Percentiles rank a stretch among this genome's conserved stretches.
Conservation (phyloP, 2,113 vertebrate genomes). For the Patagioenas fasciata region DNA sequence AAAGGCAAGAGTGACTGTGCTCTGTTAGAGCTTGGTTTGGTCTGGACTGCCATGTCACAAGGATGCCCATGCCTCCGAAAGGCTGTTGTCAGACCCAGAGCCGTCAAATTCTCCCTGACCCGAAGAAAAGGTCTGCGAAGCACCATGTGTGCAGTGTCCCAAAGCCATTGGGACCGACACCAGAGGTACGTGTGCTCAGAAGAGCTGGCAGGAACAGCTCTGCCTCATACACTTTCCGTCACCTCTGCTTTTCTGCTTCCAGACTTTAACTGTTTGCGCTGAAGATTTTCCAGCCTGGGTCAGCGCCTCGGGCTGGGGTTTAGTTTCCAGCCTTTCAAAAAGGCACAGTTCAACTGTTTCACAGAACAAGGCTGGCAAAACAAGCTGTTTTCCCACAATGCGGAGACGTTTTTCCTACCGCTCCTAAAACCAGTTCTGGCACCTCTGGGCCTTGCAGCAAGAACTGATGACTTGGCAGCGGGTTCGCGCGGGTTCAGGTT, state of each 20-base stretch:
- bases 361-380: neutral
- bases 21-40: neutral
- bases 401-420: neutral
- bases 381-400: neutral
- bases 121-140: neutral
- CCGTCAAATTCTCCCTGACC: neutral
- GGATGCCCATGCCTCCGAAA: fast-evolving
- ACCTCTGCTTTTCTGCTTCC: neutral
- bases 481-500: neutral
- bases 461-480: neutral
- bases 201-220: neutral
- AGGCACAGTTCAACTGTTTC: neutral
- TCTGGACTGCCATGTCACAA: fast-evolving
- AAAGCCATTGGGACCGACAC: neutral
- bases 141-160: neutral
- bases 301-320: neutral
- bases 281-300: neutral
- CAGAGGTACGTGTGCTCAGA: neutral
- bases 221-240: neutral
- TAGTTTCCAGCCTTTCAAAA: neutral
- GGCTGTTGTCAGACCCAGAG: neutral
- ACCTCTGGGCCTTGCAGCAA: neutral
- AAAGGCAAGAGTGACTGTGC: fast-evolving
- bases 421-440: conserved; percentile 2
- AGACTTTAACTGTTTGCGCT: neutral